Conservation (phyloP, 2,113 vertebrate genomes). For the Zonotrichia leucophrys region DNA sequence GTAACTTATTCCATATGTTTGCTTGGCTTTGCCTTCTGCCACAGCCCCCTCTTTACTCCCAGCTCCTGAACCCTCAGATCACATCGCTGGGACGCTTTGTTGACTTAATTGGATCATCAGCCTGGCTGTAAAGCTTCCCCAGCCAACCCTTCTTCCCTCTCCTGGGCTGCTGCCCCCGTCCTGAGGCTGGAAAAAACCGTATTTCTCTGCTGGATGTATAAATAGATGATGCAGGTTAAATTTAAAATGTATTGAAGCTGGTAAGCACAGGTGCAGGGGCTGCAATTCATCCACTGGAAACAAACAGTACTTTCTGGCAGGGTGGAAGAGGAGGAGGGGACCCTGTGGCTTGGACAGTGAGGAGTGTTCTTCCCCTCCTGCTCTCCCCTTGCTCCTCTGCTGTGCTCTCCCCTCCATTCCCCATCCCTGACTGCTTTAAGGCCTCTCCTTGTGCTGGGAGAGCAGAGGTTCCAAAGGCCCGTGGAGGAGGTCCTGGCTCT, state of each 20-base stretch:
- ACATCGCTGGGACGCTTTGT: conserved; percentile 30
- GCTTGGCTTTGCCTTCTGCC: conserved; percentile 45
- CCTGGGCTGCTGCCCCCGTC: background rate
- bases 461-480: conserved; percentile 31
- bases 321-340: conserved; percentile 24
- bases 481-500: conserved; percentile 40
- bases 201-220: background rate
- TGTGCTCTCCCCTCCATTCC: background rate
- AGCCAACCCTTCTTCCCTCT: background rate
- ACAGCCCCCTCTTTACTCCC: background rate
- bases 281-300: conserved; percentile 48
- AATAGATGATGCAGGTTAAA: conserved; percentile 15
- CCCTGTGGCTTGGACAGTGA: background rate
- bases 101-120: conserved; percentile 55
- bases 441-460: background rate
- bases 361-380: background rate
- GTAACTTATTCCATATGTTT: conserved; percentile 69
- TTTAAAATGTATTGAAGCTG: background rate
- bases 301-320: conserved; percentile 38
- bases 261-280: conserved; percentile 57
- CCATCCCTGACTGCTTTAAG: background rate
- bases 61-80: conserved; percentile 37
- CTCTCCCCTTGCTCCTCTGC: background rate
- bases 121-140: conserved; percentile 33
- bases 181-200: background rate